Evolutionary conservation across 2,113 vertebrate genomes (phyloP).

Genomic region (Chlamydotis undulata): DNA sequence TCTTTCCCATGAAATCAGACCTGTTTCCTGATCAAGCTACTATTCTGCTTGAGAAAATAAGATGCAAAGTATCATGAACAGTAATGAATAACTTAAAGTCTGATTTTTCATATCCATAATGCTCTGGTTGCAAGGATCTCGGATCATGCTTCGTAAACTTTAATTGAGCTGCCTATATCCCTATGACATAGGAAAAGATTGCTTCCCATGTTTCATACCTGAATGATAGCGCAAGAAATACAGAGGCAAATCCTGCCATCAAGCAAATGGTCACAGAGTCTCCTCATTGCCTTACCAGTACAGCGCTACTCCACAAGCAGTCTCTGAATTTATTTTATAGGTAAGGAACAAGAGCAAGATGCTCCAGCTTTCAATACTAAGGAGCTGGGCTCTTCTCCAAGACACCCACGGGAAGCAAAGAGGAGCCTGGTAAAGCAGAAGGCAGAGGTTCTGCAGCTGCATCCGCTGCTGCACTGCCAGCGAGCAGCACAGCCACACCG

Average conservation of each 20-base stretch:
- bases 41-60: background rate
- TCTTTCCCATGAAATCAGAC: background rate
- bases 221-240: background rate
- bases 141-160: slow-evolving; percentile 43
- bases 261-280: background rate
- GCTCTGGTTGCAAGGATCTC: background rate
- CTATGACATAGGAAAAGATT: slow-evolving; percentile 16
- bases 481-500: background rate
- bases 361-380: background rate
- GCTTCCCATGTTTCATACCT: slow-evolving; percentile 27
- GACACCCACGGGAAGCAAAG: background rate
- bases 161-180: slow-evolving; percentile 38
- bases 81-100: background rate
- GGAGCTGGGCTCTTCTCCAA: background rate
- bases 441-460: background rate
- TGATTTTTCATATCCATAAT: slow-evolving; percentile 24
- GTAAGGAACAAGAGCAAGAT: background rate
- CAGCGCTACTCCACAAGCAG: background rate
- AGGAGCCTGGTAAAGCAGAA: background rate
- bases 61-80: background rate
- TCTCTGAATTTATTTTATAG: background rate
- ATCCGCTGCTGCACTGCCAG: background rate
- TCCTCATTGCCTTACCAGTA: background rate
- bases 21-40: background rate
- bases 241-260: slow-evolving; percentile 13